phyloP scores from a whole-genome alignment of 2,797 vertebrate genomes.

The Dicrostonyx torquatus region DNA sequence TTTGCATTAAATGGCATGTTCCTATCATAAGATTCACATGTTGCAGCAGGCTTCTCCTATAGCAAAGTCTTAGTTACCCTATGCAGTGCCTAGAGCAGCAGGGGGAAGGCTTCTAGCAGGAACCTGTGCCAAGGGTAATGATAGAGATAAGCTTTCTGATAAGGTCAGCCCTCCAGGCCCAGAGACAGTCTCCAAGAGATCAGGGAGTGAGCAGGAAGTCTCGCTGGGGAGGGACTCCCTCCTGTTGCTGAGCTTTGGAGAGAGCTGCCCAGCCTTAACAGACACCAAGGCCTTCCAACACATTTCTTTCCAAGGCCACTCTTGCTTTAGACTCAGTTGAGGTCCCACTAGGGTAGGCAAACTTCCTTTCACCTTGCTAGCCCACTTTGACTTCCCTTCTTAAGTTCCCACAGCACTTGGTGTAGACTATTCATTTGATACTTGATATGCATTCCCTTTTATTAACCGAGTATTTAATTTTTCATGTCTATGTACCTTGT shows the following conservation, averaged over 20 bases:
- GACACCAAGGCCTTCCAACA: not conserved
- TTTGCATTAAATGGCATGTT: not conserved
- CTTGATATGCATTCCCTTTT: not conserved
- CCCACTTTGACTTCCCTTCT: not conserved
- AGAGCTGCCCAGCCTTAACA: not conserved
- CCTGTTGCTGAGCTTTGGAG: not conserved
- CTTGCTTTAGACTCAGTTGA: not conserved
- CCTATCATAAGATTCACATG: not conserved
- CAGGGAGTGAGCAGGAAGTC: not conserved
- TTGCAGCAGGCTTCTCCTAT: not conserved
- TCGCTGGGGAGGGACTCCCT: not conserved
- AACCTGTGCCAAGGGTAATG: not conserved
- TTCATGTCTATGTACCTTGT: constrained; percentile 45
- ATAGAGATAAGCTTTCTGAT: not conserved
- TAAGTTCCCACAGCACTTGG: constrained; percentile 10
- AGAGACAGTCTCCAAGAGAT: not conserved
- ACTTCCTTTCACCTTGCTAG: not conserved
- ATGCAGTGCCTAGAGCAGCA: not conserved
- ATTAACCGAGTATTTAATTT: constrained; percentile 63
- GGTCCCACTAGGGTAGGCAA: not conserved
- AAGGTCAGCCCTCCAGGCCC: not conserved
- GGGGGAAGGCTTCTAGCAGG: not conserved
- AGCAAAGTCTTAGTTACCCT: not conserved
- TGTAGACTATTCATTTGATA: constrained; percentile 37
- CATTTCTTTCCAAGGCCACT: not conserved